Conservation (phyloP, 1,140 invertebrate genomes). For the Stegodyphus dumicola region DNA sequence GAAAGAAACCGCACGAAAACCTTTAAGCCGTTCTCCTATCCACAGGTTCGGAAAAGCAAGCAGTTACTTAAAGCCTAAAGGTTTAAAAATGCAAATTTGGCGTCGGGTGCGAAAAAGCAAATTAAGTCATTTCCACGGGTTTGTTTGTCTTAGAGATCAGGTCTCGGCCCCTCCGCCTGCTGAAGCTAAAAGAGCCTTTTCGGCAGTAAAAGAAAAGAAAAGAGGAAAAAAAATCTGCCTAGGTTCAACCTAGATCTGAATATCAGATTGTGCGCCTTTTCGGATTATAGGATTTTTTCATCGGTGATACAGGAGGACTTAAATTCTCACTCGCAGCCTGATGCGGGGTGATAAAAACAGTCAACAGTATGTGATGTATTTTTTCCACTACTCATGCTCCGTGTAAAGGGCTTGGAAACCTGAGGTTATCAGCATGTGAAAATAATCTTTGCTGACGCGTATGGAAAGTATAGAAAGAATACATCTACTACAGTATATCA, state of each 20-base stretch:
- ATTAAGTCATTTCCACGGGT: conserved; percentile 60
- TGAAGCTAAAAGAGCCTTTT: not conserved
- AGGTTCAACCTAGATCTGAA: conserved; percentile 35
- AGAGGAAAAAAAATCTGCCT: not conserved
- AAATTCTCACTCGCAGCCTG: conserved; percentile 51
- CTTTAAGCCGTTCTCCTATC: conserved; percentile 57
- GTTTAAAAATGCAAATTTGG: conserved; percentile 60
- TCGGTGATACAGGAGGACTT: conserved; percentile 38
- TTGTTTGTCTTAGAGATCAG: conserved; percentile 59
- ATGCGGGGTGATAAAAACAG: conserved; percentile 54
- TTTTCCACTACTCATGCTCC: not conserved
- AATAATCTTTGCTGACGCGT: conserved; percentile 20
- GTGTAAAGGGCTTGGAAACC: conserved; percentile 1
- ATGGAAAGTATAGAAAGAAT: too few relatives aligned
- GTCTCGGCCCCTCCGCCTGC: conserved; percentile 1
- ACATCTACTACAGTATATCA: too few relatives aligned
- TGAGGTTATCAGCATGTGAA: conserved; percentile 19
- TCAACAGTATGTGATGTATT: conserved; percentile 31
- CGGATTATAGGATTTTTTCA: conserved; percentile 32
- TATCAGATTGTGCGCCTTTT: conserved; percentile 57
- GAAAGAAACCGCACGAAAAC: conserved; percentile 23
- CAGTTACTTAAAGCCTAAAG: conserved; percentile 58
- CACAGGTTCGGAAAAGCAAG: conserved; percentile 56
- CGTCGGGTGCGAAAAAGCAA: conserved; percentile 44
- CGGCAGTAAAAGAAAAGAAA: not conserved